phyloP scores from a whole-genome alignment of 2,888 invertebrate genomes.

The Sinodicranocentrus sp. region DNA sequence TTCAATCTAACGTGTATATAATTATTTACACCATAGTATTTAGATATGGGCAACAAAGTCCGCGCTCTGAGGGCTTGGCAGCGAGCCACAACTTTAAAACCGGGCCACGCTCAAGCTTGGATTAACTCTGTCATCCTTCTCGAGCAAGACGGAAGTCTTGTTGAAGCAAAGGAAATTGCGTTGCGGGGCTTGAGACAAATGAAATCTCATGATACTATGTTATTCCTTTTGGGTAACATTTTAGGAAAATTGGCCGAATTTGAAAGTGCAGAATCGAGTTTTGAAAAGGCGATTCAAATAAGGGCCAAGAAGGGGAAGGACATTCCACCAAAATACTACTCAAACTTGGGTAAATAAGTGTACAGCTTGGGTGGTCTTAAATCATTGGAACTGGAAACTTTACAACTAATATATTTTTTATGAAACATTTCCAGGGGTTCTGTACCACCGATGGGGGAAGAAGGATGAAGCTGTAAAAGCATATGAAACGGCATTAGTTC shows the following conservation, averaged over 20 bases:
- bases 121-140: slow-evolving; percentile 92
- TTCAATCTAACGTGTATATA: too few species aligned
- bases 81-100: slow-evolving; percentile 87
- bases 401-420: slow-evolving; percentile 1
- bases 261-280: slow-evolving; percentile 88
- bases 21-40: too few species aligned
- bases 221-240: slow-evolving; percentile 93
- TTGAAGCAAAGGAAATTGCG: slow-evolving; percentile 86
- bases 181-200: slow-evolving; percentile 85
- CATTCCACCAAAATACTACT: slow-evolving; percentile 87
- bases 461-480: slow-evolving; percentile 85
- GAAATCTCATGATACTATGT: slow-evolving; percentile 87
- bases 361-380: too few species aligned
- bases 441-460: slow-evolving; percentile 96
- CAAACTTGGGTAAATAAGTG: slow-evolving; percentile 90
- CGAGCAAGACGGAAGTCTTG: slow-evolving; percentile 86
- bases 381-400: background rate
- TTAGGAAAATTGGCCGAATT: slow-evolving; percentile 90
- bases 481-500: slow-evolving; percentile 86
- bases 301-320: slow-evolving; percentile 77
- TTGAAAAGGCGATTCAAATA: slow-evolving; percentile 86
- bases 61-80: slow-evolving; percentile 90
- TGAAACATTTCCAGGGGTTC: slow-evolving; percentile 83
- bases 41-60: slow-evolving; percentile 86
- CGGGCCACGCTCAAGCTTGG: slow-evolving; percentile 92